Evolutionary conservation across 1,140 invertebrate species (phyloP).

Genomic region (Physella acuta): DNA sequence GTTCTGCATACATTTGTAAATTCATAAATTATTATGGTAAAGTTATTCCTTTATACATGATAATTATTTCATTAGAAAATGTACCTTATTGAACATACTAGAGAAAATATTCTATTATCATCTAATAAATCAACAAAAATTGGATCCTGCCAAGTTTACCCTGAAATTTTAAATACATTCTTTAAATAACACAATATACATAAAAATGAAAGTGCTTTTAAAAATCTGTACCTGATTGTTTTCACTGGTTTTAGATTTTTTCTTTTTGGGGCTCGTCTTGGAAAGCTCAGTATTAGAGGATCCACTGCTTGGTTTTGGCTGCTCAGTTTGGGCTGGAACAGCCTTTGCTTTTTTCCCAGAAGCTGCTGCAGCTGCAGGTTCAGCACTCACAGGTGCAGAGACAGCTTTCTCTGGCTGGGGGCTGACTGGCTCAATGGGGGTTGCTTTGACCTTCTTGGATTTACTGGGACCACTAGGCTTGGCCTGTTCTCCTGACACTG

Average conservation of each 20-base stretch:
- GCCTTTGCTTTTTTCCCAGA: background rate
- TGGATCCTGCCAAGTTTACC: background rate
- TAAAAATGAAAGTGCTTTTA: background rate
- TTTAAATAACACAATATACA: background rate
- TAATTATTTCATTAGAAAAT: background rate
- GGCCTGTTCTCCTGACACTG: background rate
- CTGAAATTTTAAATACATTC: background rate
- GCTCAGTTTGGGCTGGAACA: too few species aligned
- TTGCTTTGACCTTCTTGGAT: too few species aligned
- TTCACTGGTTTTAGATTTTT: constrained; percentile 23
- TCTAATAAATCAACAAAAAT: background rate
- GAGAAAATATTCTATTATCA: background rate
- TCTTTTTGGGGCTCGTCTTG: constrained; percentile 26
- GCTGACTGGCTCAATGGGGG: too few species aligned
- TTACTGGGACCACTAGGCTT: too few species aligned
- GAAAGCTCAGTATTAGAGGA: background rate
- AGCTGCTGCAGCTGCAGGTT: background rate
- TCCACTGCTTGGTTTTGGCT: too few species aligned
- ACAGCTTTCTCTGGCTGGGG: too few species aligned
- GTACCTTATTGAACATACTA: background rate
- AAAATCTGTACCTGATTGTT: constrained; percentile 11
- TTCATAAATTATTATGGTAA: too few species aligned
- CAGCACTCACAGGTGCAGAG: background rate
- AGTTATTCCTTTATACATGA: too few species aligned
- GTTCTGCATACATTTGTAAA: too few species aligned